phyloP scores from a whole-genome alignment of 2,888 invertebrate species.

The Eubasilissa splendida region DNA sequence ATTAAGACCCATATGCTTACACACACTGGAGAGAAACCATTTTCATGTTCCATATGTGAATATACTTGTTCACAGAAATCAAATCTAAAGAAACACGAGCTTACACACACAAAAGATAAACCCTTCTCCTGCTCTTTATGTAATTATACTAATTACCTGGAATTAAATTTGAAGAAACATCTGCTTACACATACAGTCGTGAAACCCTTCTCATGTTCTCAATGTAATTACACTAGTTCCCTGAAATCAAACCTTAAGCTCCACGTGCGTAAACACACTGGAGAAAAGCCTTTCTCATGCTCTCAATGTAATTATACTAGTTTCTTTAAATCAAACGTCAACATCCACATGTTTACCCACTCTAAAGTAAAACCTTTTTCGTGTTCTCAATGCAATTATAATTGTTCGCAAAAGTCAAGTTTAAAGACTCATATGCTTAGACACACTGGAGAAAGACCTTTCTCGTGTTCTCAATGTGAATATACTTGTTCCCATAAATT shows the following conservation, averaged over 20 bases:
- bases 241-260: neutral
- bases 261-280: conserved; percentile 1
- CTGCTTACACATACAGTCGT: too few species aligned
- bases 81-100: too few species aligned
- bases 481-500: neutral
- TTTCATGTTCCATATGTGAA: neutral
- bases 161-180: too few species aligned
- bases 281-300: conserved; percentile 18
- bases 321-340: too few species aligned
- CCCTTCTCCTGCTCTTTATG: too few species aligned
- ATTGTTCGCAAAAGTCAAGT: neutral
- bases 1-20: neutral
- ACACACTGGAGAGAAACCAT: neutral
- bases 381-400: neutral
- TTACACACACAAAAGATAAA: too few species aligned
- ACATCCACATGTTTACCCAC: too few species aligned
- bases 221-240: too few species aligned
- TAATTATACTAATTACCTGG: too few species aligned
- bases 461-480: neutral
- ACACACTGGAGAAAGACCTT: conserved; percentile 8
- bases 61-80: neutral
- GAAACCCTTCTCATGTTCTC: too few species aligned
- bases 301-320: neutral
- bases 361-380: too few species aligned
- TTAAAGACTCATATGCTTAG: neutral